These are phyloP conservation scores for Vollenhovia emeryi DNA, from an alignment of 1,140 invertebrate genomes.

Conservation along the genomic window DNA sequence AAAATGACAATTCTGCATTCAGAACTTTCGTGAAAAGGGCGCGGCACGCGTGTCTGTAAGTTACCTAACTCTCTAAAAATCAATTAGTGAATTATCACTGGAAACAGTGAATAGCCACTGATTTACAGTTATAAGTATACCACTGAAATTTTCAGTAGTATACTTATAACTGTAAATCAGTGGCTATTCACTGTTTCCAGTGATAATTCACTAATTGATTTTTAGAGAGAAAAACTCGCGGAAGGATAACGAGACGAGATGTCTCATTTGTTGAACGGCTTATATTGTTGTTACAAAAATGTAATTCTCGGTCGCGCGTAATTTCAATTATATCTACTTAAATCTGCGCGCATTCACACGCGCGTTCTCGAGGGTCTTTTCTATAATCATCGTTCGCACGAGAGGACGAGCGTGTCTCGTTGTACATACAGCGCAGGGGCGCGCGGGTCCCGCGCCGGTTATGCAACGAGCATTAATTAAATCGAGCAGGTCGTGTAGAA, in stretches of 20 bases:
- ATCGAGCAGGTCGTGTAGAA: constrained; percentile 66
- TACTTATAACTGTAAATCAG: too few species aligned
- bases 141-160: too few species aligned
- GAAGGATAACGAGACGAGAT: not conserved
- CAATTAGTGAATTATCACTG: too few species aligned
- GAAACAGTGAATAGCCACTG: too few species aligned
- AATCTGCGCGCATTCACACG: not conserved
- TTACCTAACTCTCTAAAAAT: too few species aligned
- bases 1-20: not conserved
- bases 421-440: too few species aligned
- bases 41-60: not conserved
- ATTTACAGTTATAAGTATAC: too few species aligned
- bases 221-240: not conserved
- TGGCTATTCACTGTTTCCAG: too few species aligned
- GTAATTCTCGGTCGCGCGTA: constrained; percentile 37
- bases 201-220: too few species aligned
- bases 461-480: constrained; percentile 74
- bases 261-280: not conserved
- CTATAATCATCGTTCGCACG: constrained; percentile 42
- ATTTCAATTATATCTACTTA: constrained; percentile 41
- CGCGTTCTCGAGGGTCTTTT: constrained; percentile 40
- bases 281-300: constrained; percentile 57
- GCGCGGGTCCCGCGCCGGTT: constrained; percentile 12
- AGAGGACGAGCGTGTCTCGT: constrained; percentile 62
- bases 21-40: not conserved